Conservation (phyloP, 92 coral and sea anemone genomes). For the Epizoanthus scotinus region DNA sequence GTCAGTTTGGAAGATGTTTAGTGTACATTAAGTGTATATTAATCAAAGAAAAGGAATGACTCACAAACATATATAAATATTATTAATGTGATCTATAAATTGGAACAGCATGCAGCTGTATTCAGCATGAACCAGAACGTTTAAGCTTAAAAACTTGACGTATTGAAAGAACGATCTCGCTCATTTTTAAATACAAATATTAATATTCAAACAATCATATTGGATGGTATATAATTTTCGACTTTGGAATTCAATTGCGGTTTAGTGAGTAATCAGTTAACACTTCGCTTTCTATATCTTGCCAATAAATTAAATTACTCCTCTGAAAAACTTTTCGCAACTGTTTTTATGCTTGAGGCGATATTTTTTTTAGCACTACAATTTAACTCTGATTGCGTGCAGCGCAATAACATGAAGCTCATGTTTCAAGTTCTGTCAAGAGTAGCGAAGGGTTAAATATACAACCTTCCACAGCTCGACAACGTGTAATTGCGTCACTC, state of each 20-base stretch:
- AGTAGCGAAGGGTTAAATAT: neutral
- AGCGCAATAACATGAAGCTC: neutral
- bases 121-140: too few species aligned
- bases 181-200: too few species aligned
- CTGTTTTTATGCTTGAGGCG: neutral
- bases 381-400: neutral
- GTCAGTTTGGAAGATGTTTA: too few species aligned
- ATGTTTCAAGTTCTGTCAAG: neutral
- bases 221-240: neutral
- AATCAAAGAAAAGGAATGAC: too few species aligned
- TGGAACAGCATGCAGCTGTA: too few species aligned
- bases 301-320: neutral
- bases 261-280: neutral
- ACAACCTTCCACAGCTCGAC: neutral
- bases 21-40: too few species aligned
- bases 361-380: neutral
- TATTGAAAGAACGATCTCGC: too few species aligned
- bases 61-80: too few species aligned
- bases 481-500: constrained; percentile 6
- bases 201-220: neutral
- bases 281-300: neutral
- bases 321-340: neutral
- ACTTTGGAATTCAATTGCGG: neutral
- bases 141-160: too few species aligned
- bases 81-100: too few species aligned